Percentiles rank a stretch among this genome's conserved stretches.
Conservation (phyloP, 2,797 vertebrate species). For the Zenarchopterus dispar region DNA sequence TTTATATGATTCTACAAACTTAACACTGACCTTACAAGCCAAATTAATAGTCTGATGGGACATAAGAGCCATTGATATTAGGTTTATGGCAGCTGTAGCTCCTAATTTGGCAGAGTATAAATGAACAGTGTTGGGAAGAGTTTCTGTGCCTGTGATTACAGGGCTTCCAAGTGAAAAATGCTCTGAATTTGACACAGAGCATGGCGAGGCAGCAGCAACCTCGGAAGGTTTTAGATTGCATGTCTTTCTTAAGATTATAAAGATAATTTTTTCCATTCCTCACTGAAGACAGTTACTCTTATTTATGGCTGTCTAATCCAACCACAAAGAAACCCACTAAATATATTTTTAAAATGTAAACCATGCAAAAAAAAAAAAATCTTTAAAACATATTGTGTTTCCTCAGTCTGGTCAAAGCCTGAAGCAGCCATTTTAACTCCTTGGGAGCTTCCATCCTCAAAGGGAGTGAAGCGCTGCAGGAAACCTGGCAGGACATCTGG, state of each 20-base stretch:
- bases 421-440: slow-evolving; percentile 58
- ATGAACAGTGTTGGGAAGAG: neutral
- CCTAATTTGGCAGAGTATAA: too few species aligned
- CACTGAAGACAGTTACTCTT: neutral
- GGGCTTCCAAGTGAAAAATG: too few species aligned
- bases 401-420: slow-evolving; percentile 16
- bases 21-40: neutral
- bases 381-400: neutral
- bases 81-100: too few species aligned
- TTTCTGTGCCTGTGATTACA: too few species aligned
- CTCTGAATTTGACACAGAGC: neutral
- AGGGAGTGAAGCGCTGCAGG: slow-evolving; percentile 44
- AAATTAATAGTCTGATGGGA: neutral
- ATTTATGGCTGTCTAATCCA: slow-evolving; percentile 13
- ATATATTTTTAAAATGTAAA: slow-evolving; percentile 16
- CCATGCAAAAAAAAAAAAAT: neutral
- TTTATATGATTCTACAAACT: neutral
- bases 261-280: slow-evolving; percentile 6
- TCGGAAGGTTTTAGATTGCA: neutral
- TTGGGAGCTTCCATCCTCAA: slow-evolving; percentile 39
- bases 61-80: slow-evolving; percentile 8
- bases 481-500: slow-evolving; percentile 77
- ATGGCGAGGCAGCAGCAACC: neutral
- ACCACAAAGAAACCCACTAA: slow-evolving; percentile 7
- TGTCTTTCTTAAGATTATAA: slow-evolving; percentile 10